phyloP scores from a whole-genome alignment of 2,888 invertebrate genomes.

The Gerris lacustris region DNA sequence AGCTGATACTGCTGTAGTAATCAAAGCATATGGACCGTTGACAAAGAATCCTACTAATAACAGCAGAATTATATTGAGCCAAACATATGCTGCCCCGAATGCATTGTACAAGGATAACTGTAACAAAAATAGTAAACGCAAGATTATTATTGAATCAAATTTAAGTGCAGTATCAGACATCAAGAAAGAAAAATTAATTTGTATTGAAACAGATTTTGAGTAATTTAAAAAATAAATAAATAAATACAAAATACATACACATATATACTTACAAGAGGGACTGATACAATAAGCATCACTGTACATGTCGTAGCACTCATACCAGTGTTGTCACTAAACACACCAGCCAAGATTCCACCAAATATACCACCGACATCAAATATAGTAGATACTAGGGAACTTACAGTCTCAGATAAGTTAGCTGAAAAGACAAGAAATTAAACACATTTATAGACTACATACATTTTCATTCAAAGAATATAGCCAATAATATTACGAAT shows the following conservation, averaged over 20 bases:
- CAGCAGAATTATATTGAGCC: slow-evolving; percentile 53
- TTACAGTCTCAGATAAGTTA: slow-evolving; percentile 50
- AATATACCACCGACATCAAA: slow-evolving; percentile 84
- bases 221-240: too few relatives aligned
- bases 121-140: slow-evolving; percentile 29
- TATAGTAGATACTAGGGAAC: slow-evolving; percentile 65
- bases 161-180: background rate
- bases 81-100: slow-evolving; percentile 51
- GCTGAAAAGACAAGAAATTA: slow-evolving; percentile 41
- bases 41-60: slow-evolving; percentile 68
- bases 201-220: too few relatives aligned
- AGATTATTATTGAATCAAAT: background rate
- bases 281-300: slow-evolving; percentile 62
- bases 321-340: slow-evolving; percentile 66
- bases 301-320: slow-evolving; percentile 82
- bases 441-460: background rate
- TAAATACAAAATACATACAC: too few relatives aligned
- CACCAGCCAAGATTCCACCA: slow-evolving; percentile 80
- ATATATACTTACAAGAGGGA: slow-evolving; percentile 57
- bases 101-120: slow-evolving; percentile 70
- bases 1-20: slow-evolving; percentile 91
- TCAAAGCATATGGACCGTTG: slow-evolving; percentile 91
- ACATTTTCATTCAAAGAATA: slow-evolving; percentile 8
- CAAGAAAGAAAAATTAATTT: background rate
- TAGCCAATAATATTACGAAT: background rate